A percentile compares a stretch with the other conserved stretches of the same genome.
These are phyloP conservation scores for Etia nguti DNA, from an alignment of 2,113 vertebrate genomes.

Conservation along the genomic window DNA sequence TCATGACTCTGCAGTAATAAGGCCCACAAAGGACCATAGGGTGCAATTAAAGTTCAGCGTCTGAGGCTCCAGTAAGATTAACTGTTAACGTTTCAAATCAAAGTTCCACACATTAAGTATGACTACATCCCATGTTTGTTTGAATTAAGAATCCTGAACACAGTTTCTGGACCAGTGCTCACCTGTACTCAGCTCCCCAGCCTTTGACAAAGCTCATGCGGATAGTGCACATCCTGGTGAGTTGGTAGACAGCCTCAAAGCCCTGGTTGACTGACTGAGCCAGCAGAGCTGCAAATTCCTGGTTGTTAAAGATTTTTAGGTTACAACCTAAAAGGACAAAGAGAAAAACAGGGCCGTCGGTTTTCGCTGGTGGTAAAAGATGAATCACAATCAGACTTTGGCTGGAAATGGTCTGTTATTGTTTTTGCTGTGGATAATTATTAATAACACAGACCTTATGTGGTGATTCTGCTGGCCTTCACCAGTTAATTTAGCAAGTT, in stretches of 20 bases:
- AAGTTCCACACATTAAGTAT: not conserved
- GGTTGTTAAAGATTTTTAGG: conserved; percentile 98
- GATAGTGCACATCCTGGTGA: conserved; percentile 99
- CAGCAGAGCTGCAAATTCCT: conserved; percentile 95
- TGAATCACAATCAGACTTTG: not conserved
- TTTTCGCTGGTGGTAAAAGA: not conserved
- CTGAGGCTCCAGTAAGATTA: not conserved
- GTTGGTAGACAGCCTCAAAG: conserved; percentile 96
- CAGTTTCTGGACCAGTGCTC: not conserved
- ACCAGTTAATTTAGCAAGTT: not conserved
- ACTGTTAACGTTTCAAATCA: not conserved
- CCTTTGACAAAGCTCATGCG: conserved; percentile 99
- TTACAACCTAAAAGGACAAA: conserved; percentile 82
- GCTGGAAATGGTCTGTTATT: not conserved
- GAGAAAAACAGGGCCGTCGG: not conserved
- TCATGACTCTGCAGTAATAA: not conserved
- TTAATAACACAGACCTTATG: not conserved
- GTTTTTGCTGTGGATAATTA: not conserved
- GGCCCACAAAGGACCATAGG: not conserved
- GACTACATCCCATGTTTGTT: not conserved
- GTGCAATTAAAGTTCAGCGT: not conserved
- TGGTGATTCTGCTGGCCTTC: not conserved
- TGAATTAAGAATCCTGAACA: not conserved
- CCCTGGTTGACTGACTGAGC: conserved; percentile 98
- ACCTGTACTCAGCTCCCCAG: conserved; percentile 98